Conservation (phyloP, 2,888 invertebrate genomes). For the Zhuqinia jingwanae region DNA sequence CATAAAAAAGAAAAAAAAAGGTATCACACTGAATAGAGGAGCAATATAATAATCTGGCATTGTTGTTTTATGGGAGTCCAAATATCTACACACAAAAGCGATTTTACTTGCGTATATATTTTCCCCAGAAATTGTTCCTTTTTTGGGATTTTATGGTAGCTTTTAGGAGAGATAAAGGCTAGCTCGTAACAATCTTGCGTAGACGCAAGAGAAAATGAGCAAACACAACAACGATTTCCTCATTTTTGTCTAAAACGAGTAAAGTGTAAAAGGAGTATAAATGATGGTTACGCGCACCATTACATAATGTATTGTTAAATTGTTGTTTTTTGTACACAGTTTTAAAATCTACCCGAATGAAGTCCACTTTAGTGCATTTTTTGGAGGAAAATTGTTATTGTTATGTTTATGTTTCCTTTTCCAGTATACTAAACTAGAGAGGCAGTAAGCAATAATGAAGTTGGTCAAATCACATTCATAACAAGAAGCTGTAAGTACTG, state of each 20-base stretch:
- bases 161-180: slow-evolving; percentile 63
- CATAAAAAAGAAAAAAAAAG: not conserved
- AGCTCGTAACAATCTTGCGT: slow-evolving; percentile 41
- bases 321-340: slow-evolving; percentile 4
- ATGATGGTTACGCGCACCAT: not conserved
- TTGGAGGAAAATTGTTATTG: not conserved
- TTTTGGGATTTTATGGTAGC: slow-evolving; percentile 60
- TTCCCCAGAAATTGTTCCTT: slow-evolving; percentile 28
- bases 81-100: not conserved
- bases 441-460: not conserved
- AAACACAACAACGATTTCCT: slow-evolving; percentile 29
- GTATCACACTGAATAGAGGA: not conserved
- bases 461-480: too few species aligned
- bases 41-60: not conserved
- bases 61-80: slow-evolving; percentile 22
- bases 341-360: not conserved
- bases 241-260: not conserved
- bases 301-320: not conserved
- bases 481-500: too few species aligned
- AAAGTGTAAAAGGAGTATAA: not conserved
- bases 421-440: slow-evolving; percentile 4
- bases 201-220: slow-evolving; percentile 28
- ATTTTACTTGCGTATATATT: slow-evolving; percentile 9
- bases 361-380: too few species aligned
- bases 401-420: not conserved